A percentile compares a stretch with the other conserved stretches of the same genome.
These are phyloP conservation scores for Elgaria multicarinata DNA, from an alignment of 2,113 vertebrate genomes.

Conservation along the genomic window DNA sequence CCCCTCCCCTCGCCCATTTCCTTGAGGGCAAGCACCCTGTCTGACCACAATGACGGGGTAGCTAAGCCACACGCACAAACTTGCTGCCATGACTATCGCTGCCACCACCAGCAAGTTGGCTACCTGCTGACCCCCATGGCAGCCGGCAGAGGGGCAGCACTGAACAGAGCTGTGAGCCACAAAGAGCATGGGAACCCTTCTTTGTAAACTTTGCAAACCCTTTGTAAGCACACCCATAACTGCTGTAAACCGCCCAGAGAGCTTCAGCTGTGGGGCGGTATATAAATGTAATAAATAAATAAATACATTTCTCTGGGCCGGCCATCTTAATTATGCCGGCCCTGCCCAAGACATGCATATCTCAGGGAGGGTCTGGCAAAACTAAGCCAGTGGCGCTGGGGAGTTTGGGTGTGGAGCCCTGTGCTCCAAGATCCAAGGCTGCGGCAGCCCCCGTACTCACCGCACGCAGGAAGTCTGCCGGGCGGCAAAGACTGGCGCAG, in stretches of 20 bases:
- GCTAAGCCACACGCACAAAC: neutral
- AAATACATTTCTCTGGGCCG: neutral
- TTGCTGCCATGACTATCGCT: too few species aligned
- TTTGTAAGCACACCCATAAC: too few species aligned
- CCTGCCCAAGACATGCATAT: too few species aligned
- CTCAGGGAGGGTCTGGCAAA: too few species aligned
- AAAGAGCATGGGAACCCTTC: too few species aligned
- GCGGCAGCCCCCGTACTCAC: neutral
- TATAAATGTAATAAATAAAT: too few species aligned
- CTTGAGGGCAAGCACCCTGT: neutral
- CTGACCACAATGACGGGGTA: neutral
- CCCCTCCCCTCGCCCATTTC: too few species aligned
- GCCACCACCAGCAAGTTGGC: neutral
- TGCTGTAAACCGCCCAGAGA: too few species aligned
- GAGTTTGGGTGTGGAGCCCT: neutral
- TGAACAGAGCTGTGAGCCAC: neutral
- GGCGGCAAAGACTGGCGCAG: neutral
- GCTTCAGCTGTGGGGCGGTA: too few species aligned
- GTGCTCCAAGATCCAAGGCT: neutral
- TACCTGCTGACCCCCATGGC: neutral
- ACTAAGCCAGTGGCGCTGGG: neutral
- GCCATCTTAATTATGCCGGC: neutral
- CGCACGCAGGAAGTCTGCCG: neutral
- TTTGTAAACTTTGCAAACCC: too few species aligned
- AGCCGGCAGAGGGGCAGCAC: too few species aligned